phyloP scores from a whole-genome alignment of 1,140 invertebrate species.

The Achroia grisella region DNA sequence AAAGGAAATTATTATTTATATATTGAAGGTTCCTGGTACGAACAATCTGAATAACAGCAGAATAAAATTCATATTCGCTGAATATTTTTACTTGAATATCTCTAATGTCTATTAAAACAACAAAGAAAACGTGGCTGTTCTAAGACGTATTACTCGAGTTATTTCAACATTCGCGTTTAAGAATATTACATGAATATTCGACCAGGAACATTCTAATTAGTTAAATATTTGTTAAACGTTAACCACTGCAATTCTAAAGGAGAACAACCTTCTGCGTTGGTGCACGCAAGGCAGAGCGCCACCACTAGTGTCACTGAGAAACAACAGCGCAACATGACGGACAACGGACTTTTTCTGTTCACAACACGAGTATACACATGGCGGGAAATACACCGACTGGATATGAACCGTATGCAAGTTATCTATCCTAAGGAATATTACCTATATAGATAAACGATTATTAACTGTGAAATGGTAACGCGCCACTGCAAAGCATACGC shows the following conservation, averaged over 20 bases:
- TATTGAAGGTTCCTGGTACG: too few relatives aligned
- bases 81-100: too few relatives aligned
- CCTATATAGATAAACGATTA: constrained; percentile 40
- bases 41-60: too few relatives aligned
- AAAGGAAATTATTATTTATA: not conserved
- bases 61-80: too few relatives aligned
- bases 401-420: constrained; percentile 13
- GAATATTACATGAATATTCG: too few relatives aligned
- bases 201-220: too few relatives aligned
- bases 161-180: not conserved
- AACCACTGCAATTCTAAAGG: not conserved
- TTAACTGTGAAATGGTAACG: constrained; percentile 39
- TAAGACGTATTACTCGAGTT: not conserved
- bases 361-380: not conserved
- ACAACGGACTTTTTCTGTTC: not conserved
- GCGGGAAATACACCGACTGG: too few relatives aligned
- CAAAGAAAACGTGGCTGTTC: constrained; percentile 2
- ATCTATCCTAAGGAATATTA: constrained; percentile 25
- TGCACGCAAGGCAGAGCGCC: constrained; percentile 20
- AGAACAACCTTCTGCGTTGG: constrained; percentile 4
- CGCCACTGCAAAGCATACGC: not conserved
- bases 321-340: constrained; percentile 23
- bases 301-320: constrained; percentile 18
- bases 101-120: too few relatives aligned
- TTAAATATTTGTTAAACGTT: not conserved